Evolutionary conservation across 2,113 vertebrate species (phyloP).

Genomic region (Oriolus oriolus): DNA sequence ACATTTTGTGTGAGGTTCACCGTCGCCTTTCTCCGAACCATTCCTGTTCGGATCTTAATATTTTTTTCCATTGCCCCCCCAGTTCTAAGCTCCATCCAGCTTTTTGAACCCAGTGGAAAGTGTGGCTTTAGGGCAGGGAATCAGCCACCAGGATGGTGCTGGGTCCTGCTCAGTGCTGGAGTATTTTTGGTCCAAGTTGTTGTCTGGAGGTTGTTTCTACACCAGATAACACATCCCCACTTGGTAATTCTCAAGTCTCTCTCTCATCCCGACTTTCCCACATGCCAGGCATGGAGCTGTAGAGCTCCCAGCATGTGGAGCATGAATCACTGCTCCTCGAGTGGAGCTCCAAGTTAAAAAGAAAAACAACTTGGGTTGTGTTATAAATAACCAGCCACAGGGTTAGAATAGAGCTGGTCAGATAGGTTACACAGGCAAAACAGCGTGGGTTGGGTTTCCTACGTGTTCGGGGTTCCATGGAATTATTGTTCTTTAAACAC

Average conservation of each 20-base stretch:
- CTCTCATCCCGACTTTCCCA: not conserved
- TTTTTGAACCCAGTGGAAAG: not conserved
- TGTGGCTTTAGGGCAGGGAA: not conserved
- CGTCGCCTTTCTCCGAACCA: not conserved
- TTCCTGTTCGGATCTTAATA: not conserved
- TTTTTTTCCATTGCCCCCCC: not conserved
- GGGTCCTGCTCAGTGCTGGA: not conserved
- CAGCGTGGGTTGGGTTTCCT: not conserved
- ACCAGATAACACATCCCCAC: not conserved
- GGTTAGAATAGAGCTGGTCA: not conserved
- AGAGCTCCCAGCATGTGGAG: not conserved
- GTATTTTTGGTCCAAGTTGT: not conserved
- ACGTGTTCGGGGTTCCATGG: not conserved
- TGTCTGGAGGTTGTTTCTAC: not conserved
- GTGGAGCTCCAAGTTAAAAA: not conserved
- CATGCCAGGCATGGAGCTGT: not conserved
- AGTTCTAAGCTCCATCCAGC: not conserved
- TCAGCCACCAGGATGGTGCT: not conserved
- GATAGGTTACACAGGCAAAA: not conserved
- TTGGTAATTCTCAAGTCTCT: not conserved
- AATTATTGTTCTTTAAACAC: not conserved
- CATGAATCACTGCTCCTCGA: not conserved
- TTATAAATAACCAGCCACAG: not conserved
- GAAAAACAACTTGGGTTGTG: not conserved
- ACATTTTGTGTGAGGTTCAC: not conserved